Base-by-base conservation (phyloP, 2,888 invertebrate genomes). In the Microctonus aethiopoides region DNA sequence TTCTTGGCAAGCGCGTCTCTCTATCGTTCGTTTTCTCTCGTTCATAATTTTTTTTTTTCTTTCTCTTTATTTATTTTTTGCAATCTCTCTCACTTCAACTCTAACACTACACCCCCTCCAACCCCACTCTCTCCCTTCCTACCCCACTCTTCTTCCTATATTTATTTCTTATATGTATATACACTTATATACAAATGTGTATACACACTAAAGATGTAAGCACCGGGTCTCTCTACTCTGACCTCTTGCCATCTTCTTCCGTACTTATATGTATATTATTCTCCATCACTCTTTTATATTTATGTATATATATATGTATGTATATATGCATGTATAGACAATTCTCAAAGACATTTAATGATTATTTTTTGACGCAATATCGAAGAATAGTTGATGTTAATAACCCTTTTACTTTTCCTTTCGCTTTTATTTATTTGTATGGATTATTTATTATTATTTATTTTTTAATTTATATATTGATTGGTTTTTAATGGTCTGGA, bases 1-100 rank as follows among this genome's bases (percentile, higher is more conserved):
- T 82, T 82, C 81, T 82, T 82, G 80, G 82, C 81, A 78, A 76
- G n/a, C 76, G 68, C 75, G 76, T 75, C 72, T 74, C 70, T 76
- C n/a, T n/a, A n/a, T n/a, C n/a, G n/a, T n/a, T 72, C 72, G 70
- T 68, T 74, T 74, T 75, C 66, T 73, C 73, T 73, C 67, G 74
- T 57, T 32, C 16, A 57, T 20, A 57, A 32, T 32, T 57, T 57
- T 57, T 57, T 26, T 54, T 29, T 32, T 57, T 57, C 32, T 57
- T 57, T 72, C 64, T 60, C 73, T 68, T 51, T 60, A 32, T 66
- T 60, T 11, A 29, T 57, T 32, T 56, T 26, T 72, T 51, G 26
- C 57, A 32, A 67, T 56, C 54, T 60, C 41, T 71, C 64, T 52
- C 61, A n/a, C 56, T 67, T 26, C 60, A 9, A 39, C 39, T 39